Evolutionary conservation across 2,797 vertebrate species (phyloP), one percentile per base, ranked within the genome.

Genomic region (Coranthus polyacanthus): DNA sequence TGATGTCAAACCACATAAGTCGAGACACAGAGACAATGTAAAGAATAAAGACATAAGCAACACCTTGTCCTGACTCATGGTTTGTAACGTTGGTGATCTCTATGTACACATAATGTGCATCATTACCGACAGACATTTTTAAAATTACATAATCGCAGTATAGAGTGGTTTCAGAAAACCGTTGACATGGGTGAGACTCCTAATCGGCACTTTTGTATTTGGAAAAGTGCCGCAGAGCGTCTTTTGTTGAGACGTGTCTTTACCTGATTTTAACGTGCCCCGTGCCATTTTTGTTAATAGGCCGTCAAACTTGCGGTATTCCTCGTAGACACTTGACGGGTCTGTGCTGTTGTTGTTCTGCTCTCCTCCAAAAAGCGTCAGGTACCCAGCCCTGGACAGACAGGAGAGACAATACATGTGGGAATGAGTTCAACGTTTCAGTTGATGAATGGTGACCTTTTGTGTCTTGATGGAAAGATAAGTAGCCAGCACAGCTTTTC

Each of bases 231-330:
- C 8, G 10, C 4, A 12, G 34, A 1, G 6, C n/a, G 16, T 34
- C 10, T 20, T 16, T 2, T 5, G 44, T 1, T 3, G 22, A 6
- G 22, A 24, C 6, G 15, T 36, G 51, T 5, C 18, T 55, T 66
- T 82, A 96, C 95, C 94, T 79, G 68, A 42, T n/a, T 84, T 94
- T 21, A 96, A 76, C 0, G 88, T 93, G 24, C 89, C 91, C 5
- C 93, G 90, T 0, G 94, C 96, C 77, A 95, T 75, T 79, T 93
- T 95, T 61, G 93, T 94, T n/a, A 96, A 77, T 63, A 96, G 82
- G 0, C 66, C 64, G 16, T 97, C 95, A 3, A 94, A 92, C 85
- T 84, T 94, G 59, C 92, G 89, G 83, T 95, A 95, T 64, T 92
- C 85, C 16, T 83, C 68, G 5, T 94, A 95, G 67, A 95, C 59